These are phyloP conservation scores for Caenorhabditis sp. DNA, from an alignment of 2,888 invertebrate genomes.

Conservation along the genomic window DNA sequence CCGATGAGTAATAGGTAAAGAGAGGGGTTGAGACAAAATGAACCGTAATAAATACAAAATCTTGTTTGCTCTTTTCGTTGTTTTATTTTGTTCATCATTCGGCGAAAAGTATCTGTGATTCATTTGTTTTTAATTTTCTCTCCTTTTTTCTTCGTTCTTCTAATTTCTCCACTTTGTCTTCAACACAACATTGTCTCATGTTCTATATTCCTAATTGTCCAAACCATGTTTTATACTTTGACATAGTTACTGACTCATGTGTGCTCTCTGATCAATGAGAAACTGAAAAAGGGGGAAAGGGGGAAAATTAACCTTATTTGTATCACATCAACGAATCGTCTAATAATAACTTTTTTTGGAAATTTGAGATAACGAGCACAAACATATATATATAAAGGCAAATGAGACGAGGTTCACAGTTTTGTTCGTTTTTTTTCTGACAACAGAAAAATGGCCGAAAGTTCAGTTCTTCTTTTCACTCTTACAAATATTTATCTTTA, in stretches of 20 bases:
- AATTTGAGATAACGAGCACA: too few relatives aligned
- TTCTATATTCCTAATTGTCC: background rate
- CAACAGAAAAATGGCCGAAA: background rate
- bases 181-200: background rate
- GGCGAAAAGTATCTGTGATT: constrained; percentile 10
- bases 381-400: too few relatives aligned
- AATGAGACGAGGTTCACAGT: too few relatives aligned
- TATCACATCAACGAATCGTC: too few relatives aligned
- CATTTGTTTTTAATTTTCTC: constrained; percentile 2
- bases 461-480: background rate
- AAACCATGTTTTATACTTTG: background rate
- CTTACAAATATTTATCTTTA: background rate
- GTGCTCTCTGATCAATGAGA: too few relatives aligned
- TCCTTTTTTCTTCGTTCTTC: constrained; percentile 2
- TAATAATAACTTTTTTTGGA: too few relatives aligned
- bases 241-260: too few relatives aligned
- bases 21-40: background rate
- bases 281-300: too few relatives aligned
- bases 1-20: background rate
- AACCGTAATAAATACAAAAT: background rate
- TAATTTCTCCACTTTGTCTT: too few relatives aligned
- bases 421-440: background rate
- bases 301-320: too few relatives aligned
- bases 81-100: background rate
- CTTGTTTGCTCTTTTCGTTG: background rate